phyloP scores from a whole-genome alignment of 30 jellyfish, hydroid and myxozoan genomes.

The Turritopsis dohrnii region DNA sequence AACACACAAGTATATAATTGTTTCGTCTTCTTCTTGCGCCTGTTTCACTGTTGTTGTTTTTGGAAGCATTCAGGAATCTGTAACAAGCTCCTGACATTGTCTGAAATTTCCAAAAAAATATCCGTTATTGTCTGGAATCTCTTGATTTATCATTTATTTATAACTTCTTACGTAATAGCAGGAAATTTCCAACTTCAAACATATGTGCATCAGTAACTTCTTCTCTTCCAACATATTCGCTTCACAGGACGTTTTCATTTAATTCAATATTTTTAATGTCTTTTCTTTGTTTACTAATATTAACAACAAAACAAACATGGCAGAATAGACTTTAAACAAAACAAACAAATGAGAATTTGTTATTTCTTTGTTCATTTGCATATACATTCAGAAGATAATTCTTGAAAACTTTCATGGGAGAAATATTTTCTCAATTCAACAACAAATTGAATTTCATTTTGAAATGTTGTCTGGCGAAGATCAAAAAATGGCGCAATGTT shows the following conservation, averaged over 20 bases:
- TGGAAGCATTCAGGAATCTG: neutral
- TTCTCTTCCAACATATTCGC: no score
- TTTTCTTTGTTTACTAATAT: no score
- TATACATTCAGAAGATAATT: neutral
- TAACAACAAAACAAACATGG: neutral
- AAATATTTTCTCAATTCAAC: neutral
- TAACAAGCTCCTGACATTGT: neutral
- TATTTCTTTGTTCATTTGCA: neutral
- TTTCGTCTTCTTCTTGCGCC: no score
- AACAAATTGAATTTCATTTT: neutral
- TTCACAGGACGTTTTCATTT: neutral
- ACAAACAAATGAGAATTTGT: neutral
- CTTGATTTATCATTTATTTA: neutral
- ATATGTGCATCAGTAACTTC: neutral
- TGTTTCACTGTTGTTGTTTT: neutral
- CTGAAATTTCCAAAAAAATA: neutral
- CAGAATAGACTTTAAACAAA: no score
- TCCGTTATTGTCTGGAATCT: neutral
- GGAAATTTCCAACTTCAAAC: neutral
- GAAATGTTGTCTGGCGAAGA: neutral
- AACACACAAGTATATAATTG: no score
- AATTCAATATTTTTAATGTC: neutral
- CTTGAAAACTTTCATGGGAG: neutral
- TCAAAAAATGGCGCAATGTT: neutral
- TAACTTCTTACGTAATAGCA: neutral